Evolutionary conservation across 2,797 vertebrate genomes (phyloP).

Genomic region (Gymnoscopelus microlampas): DNA sequence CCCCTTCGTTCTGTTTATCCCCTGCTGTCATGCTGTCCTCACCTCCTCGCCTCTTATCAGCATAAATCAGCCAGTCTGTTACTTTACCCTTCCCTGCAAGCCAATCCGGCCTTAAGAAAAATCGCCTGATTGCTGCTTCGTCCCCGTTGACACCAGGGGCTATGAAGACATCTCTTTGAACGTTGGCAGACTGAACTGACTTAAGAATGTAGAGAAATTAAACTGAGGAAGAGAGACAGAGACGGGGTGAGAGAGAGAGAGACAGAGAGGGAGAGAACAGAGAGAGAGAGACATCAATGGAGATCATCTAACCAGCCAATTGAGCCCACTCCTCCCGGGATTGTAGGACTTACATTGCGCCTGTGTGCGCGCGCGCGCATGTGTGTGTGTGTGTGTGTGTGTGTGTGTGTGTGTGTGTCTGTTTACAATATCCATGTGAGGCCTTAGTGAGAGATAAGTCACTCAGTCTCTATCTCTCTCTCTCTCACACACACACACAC

Average conservation of each 20-base stretch:
- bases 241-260: background rate
- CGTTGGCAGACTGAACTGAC: conserved; percentile 61
- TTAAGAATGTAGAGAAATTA: conserved; percentile 59
- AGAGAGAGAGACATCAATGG: conserved; percentile 41
- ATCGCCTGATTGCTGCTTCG: conserved; percentile 32
- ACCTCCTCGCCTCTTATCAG: conserved; percentile 48
- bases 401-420: conserved; percentile 3
- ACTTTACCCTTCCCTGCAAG: conserved; percentile 33
- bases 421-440: background rate
- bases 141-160: conserved; percentile 62
- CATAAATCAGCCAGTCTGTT: conserved; percentile 45
- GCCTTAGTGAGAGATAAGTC: background rate
- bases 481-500: background rate
- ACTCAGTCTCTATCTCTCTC: background rate
- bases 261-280: conserved; percentile 31
- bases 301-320: conserved; percentile 38
- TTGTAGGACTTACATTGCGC: conserved; percentile 15
- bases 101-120: conserved; percentile 43
- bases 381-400: conserved; percentile 1
- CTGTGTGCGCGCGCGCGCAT: conserved; percentile 14
- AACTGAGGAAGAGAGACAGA: conserved; percentile 56
- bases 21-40: conserved; percentile 35
- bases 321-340: conserved; percentile 30
- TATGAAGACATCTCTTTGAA: conserved; percentile 66
- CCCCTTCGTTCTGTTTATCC: background rate